Evolutionary conservation across 2,797 vertebrate species (phyloP).

Genomic region (Spinus olivaceus): DNA sequence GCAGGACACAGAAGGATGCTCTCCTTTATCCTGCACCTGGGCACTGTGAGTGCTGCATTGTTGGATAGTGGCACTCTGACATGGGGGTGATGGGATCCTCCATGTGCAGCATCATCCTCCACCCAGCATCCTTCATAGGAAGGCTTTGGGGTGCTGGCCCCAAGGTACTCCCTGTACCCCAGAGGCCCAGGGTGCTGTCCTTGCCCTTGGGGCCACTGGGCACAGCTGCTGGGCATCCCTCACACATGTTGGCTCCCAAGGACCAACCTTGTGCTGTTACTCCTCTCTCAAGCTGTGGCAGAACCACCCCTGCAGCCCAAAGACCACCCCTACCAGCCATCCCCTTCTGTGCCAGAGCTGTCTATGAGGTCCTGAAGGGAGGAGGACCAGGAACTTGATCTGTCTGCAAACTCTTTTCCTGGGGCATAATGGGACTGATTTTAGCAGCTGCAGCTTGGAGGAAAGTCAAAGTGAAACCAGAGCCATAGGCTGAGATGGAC

Average conservation of each 20-base stretch:
- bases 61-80: not conserved
- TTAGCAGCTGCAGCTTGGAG: not conserved
- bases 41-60: not conserved
- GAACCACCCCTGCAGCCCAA: not conserved
- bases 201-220: not conserved
- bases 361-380: not conserved
- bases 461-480: not conserved
- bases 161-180: not conserved
- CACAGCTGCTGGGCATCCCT: not conserved
- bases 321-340: fast-evolving
- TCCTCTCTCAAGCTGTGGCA: not conserved
- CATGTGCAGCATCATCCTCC: not conserved
- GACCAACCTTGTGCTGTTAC: not conserved
- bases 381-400: not conserved
- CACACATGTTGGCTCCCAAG: not conserved
- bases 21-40: not conserved
- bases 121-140: not conserved
- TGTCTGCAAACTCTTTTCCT: not conserved
- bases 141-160: not conserved
- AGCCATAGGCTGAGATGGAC: not conserved
- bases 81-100: not conserved
- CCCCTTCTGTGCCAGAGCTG: not conserved
- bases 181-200: not conserved
- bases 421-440: not conserved
- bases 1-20: not conserved